phyloP scores from a whole-genome alignment of 2,797 vertebrate species.

The Euthynnus affinis region DNA sequence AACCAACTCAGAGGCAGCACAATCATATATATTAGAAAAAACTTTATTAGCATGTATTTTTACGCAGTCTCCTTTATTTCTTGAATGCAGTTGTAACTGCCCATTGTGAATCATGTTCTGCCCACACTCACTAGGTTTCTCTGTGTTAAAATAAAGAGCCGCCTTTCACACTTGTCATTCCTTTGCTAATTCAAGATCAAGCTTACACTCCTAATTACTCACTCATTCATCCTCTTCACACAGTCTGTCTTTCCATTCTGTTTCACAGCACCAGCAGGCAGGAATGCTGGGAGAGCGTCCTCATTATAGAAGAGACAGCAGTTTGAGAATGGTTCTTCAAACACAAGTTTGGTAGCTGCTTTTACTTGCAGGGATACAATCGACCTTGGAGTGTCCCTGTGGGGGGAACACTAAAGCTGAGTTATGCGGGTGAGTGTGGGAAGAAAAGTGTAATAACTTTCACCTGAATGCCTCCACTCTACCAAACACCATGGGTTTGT shows the following conservation, averaged over 20 bases:
- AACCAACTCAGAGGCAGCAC: not conserved
- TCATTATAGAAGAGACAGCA: conserved; percentile 70
- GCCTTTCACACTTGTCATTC: conserved; percentile 74
- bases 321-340: conserved; percentile 72
- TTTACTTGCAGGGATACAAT: conserved; percentile 73
- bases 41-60: conserved; percentile 25
- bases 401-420: conserved; percentile 72
- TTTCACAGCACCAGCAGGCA: conserved; percentile 51
- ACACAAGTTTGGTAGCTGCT: conserved; percentile 63
- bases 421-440: conserved; percentile 80
- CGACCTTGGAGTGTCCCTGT: conserved; percentile 73
- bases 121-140: conserved; percentile 65
- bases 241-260: conserved; percentile 59
- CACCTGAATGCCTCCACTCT: conserved; percentile 84
- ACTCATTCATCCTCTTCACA: conserved; percentile 76
- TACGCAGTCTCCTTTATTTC: conserved; percentile 31
- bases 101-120: conserved; percentile 54
- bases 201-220: conserved; percentile 77
- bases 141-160: conserved; percentile 56
- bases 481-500: conserved; percentile 78
- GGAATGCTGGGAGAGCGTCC: conserved; percentile 71
- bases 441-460: conserved; percentile 84
- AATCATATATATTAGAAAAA: not conserved
- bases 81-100: conserved; percentile 32
- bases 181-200: conserved; percentile 71